Base-by-base conservation (phyloP, 2,113 vertebrate genomes). In the Corydoras maculifer region DNA sequence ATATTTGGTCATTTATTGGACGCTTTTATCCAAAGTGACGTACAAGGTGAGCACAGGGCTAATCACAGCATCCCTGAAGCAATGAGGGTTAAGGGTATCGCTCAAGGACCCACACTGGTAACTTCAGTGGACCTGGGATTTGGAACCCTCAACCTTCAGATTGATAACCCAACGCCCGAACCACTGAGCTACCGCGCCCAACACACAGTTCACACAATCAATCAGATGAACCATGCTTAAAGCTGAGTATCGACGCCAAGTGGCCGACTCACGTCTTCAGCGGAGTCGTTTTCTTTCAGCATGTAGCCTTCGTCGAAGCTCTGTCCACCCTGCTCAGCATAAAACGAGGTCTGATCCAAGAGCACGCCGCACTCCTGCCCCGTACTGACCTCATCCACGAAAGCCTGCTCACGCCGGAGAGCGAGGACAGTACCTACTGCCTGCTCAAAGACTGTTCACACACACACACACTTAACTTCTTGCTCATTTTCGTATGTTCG, bases 291-390 rank as follows among this genome's bases (percentile, higher is more conserved):
- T 2, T 92, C 90, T 75, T 91, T 90, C 14, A 97, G 88, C 84
- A 99, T 87, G 89, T 93, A 99, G 76, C 97, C 97, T 83, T 96
- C 91, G 0, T 99, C 96, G 0, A 90, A 97, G 71, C 91, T 95
- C 91, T 98, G 97, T 2, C 96, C 97, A 0, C 97, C 97, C 87
- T 98, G 97, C 85, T 99, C 97, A 0, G 97, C 96, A 2, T 99
- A 99, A 87, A 98, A 99, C 61, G 93, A 92, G 31, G 94, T 98
- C 78, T 70, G 85, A 85, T 98, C 94, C 74, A 99, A 91, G 74
- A 99, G 79, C 69, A 99, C 90, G 0, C 97, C 97, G 4, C 95
- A 98, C 73, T 96, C 91, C 85, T 98, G 94, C 62, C 97, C 96
- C 0, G 93, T 97, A 75, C 83, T 89, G 15, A 89, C 97, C 30